These are phyloP conservation scores for Zaprionus inermis DNA, from an alignment of 1,140 invertebrate genomes.

Conservation along the genomic window DNA sequence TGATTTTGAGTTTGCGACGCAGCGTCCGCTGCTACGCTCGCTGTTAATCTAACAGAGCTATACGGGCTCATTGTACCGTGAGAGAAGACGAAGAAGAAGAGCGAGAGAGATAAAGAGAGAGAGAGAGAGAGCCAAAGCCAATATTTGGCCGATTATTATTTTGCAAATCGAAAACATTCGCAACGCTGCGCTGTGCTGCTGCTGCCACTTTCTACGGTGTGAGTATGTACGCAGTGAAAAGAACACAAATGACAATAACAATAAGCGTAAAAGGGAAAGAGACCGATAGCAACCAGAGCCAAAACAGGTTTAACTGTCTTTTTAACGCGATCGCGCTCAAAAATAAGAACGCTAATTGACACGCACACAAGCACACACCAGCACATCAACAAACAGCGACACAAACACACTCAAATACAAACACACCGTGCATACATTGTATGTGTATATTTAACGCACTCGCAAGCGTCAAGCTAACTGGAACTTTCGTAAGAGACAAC, in stretches of 20 bases:
- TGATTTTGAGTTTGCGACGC: background rate
- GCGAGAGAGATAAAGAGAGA: slow-evolving; percentile 2
- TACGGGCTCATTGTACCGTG: background rate
- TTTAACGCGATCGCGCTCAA: slow-evolving; percentile 45
- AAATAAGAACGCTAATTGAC: slow-evolving; percentile 71
- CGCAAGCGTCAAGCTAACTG: slow-evolving; percentile 56
- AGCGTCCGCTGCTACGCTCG: background rate
- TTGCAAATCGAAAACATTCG: slow-evolving; percentile 6
- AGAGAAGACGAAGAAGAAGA: background rate
- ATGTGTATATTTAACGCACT: slow-evolving; percentile 12
- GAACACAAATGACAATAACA: slow-evolving; percentile 38
- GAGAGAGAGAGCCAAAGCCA: slow-evolving; percentile 14
- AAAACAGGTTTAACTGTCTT: slow-evolving; percentile 73
- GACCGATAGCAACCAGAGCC: slow-evolving; percentile 34
- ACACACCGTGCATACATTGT: background rate
- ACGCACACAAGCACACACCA: slow-evolving; percentile 46
- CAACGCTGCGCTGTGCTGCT: background rate
- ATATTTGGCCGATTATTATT: slow-evolving; percentile 4
- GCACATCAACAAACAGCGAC: slow-evolving; percentile 49
- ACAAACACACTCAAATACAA: slow-evolving; percentile 45
- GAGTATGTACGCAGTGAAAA: background rate
- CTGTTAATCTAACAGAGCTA: background rate
- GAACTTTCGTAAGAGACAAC: slow-evolving; percentile 59
- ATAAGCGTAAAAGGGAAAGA: slow-evolving; percentile 43
- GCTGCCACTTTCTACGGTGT: slow-evolving; percentile 28